phyloP scores from a whole-genome alignment of 2,113 vertebrate genomes.

The Solea senegalensis region DNA sequence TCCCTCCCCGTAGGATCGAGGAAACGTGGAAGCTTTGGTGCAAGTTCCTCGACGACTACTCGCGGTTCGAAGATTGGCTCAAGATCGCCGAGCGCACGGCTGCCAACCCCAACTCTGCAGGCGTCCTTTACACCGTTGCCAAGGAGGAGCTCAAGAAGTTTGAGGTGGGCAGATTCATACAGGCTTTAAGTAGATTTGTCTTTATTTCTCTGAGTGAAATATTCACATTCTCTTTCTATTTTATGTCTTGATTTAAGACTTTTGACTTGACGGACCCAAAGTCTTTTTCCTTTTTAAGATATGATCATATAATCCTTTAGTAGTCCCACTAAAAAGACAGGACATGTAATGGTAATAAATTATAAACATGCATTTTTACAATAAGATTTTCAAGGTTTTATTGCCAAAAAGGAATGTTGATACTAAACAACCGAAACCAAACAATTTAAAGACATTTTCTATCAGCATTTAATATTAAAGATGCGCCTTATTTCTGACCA shows the following conservation, averaged over 20 bases:
- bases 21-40: constrained; percentile 95
- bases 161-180: constrained; percentile 80
- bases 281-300: too few species aligned
- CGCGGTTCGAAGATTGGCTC: constrained; percentile 93
- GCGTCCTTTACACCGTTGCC: constrained; percentile 87
- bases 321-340: too few species aligned
- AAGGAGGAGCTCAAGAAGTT: constrained; percentile 96
- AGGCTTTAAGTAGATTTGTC: not conserved
- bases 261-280: not conserved
- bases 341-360: too few species aligned
- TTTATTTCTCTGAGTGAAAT: not conserved
- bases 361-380: too few species aligned
- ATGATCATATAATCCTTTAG: too few species aligned
- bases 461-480: too few species aligned
- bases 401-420: too few species aligned
- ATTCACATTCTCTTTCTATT: not conserved
- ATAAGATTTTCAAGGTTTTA: too few species aligned
- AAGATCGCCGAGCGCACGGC: constrained; percentile 85
- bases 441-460: too few species aligned
- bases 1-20: constrained; percentile 85
- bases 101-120: constrained; percentile 88
- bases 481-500: too few species aligned
- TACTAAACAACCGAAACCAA: too few species aligned
- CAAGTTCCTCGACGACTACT: constrained; percentile 92
- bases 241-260: not conserved